phyloP scores from a whole-genome alignment of 2,888 invertebrate species.

The Lasioglossum morio region DNA sequence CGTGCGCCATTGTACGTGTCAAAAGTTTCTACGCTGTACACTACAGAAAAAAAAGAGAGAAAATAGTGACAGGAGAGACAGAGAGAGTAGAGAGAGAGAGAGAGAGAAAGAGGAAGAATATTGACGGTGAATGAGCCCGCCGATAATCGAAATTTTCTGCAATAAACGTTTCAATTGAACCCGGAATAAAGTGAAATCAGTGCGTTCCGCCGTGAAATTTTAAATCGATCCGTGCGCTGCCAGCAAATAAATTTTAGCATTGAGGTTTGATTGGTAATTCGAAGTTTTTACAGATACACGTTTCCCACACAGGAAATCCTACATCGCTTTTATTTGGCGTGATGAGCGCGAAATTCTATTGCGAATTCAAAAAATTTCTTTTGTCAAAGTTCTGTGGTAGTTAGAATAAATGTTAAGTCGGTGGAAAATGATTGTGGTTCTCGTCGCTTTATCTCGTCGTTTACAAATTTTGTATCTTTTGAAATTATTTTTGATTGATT shows the following conservation, averaged over 20 bases:
- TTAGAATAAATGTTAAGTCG: background rate
- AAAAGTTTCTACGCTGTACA: background rate
- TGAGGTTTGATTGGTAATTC: background rate
- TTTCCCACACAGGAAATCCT: background rate
- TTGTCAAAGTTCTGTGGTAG: too few species aligned
- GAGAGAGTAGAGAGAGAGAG: background rate
- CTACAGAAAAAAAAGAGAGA: background rate
- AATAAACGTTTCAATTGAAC: background rate
- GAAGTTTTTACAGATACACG: background rate
- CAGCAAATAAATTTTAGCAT: background rate
- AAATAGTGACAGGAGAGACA: background rate
- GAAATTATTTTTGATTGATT: too few species aligned
- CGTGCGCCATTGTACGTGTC: conserved; percentile 1
- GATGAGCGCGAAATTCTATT: background rate
- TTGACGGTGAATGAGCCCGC: background rate
- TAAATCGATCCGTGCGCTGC: background rate
- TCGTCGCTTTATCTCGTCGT: background rate
- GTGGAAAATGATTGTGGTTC: background rate
- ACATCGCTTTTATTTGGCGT: background rate
- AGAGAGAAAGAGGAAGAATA: background rate
- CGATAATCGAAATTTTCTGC: background rate
- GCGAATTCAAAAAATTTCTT: too few species aligned
- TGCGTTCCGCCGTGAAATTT: background rate
- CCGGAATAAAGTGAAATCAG: background rate
- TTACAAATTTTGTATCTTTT: too few species aligned